These are phyloP conservation scores for Xenopus borealis DNA, from an alignment of 2,113 vertebrate species.

Conservation along the genomic window DNA sequence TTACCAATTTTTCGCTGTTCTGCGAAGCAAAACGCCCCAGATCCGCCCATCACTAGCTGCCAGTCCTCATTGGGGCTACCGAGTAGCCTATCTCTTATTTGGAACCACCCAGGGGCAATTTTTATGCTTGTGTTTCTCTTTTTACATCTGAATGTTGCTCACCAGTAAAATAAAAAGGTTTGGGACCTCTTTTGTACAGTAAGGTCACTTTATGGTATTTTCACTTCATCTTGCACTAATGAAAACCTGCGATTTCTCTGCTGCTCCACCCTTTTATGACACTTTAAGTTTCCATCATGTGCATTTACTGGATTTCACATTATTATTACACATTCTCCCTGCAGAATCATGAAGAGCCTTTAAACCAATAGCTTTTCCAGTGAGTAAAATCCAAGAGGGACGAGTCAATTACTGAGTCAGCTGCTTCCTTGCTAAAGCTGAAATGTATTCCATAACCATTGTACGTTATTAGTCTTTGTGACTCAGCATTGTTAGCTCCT, in stretches of 20 bases:
- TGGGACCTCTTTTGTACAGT: too few species aligned
- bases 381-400: constrained; percentile 63
- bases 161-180: too few species aligned
- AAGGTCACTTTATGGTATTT: too few species aligned
- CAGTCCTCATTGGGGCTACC: too few species aligned
- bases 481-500: constrained; percentile 80
- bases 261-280: constrained; percentile 3
- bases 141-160: too few species aligned
- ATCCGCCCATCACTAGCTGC: too few species aligned
- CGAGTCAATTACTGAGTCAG: constrained; percentile 70
- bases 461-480: constrained; percentile 73
- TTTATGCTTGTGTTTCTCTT: too few species aligned
- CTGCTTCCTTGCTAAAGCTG: constrained; percentile 67
- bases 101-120: too few species aligned
- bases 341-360: constrained; percentile 16
- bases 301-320: constrained; percentile 14
- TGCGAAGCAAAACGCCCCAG: too few species aligned
- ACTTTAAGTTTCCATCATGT: constrained; percentile 4
- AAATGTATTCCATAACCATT: constrained; percentile 74
- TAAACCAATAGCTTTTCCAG: constrained; percentile 55
- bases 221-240: too few species aligned
- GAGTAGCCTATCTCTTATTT: too few species aligned
- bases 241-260: not conserved
- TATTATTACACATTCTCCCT: constrained; percentile 23
- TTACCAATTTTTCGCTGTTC: too few species aligned